Evolutionary conservation across 2,888 invertebrate species (phyloP).

Genomic region (Drosophila hamatofila): DNA sequence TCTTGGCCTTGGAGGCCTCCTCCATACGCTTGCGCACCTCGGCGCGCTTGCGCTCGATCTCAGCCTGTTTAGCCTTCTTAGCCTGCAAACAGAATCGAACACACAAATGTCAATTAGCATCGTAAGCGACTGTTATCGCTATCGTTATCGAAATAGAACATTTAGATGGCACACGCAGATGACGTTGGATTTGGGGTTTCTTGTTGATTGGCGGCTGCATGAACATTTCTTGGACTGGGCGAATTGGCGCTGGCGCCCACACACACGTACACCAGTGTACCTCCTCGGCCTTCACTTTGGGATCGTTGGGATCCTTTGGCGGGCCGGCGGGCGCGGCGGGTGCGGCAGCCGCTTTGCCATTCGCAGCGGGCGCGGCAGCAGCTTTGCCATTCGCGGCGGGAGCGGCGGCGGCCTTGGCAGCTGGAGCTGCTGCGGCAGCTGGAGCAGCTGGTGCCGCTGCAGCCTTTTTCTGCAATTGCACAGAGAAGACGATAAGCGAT

Average conservation of each 20-base stretch:
- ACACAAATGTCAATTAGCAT: constrained; percentile 13
- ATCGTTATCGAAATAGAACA: constrained; percentile 26
- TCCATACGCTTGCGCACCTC: constrained; percentile 99
- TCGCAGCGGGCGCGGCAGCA: constrained; percentile 67
- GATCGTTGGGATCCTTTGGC: constrained; percentile 83
- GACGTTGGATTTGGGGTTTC: constrained; percentile 13
- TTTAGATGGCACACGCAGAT: constrained; percentile 54
- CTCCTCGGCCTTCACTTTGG: constrained; percentile 83
- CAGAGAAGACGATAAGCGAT: constrained; percentile 15
- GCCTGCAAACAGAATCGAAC: constrained; percentile 87
- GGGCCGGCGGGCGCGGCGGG: constrained; percentile 80
- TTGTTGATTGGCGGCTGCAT: constrained; percentile 17
- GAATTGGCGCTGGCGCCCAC: constrained; percentile 54
- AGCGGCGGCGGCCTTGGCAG: constrained; percentile 54
- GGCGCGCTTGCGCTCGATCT: constrained; percentile 99
- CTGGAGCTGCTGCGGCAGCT: constrained; percentile 48
- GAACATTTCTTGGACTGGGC: constrained; percentile 35
- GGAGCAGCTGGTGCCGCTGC: constrained; percentile 59
- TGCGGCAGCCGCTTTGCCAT: constrained; percentile 64
- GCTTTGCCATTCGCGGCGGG: constrained; percentile 56
- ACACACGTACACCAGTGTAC: constrained; percentile 81
- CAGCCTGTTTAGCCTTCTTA: constrained; percentile 98
- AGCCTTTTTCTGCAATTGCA: constrained; percentile 81
- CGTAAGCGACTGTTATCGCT: neutral
- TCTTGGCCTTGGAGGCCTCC: constrained; percentile 99